phyloP scores from a whole-genome alignment of 1,140 invertebrate species.

The Danaus melanippus region DNA sequence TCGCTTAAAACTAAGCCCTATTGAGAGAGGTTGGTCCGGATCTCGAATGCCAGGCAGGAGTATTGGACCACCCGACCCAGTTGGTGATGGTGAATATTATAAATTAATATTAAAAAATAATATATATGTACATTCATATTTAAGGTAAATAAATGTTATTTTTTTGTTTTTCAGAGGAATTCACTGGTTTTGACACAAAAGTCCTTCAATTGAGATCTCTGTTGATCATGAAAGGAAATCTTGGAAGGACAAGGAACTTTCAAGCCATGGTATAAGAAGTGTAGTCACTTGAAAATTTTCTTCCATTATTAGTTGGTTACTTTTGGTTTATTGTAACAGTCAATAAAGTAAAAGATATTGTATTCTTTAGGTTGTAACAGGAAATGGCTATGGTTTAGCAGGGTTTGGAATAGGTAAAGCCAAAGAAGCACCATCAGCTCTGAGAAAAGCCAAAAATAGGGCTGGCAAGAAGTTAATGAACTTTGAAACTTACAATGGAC shows the following conservation, averaged over 20 bases:
- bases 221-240: constrained; percentile 87
- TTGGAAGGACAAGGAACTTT: constrained; percentile 81
- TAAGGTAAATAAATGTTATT: constrained; percentile 15
- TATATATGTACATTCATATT: neutral
- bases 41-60: constrained; percentile 85
- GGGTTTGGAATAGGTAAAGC: constrained; percentile 86
- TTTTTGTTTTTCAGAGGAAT: constrained; percentile 78
- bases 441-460: constrained; percentile 86
- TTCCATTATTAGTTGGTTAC: neutral
- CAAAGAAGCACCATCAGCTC: constrained; percentile 75
- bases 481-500: constrained; percentile 85
- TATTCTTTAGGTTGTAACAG: constrained; percentile 79
- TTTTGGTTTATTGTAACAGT: neutral
- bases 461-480: constrained; percentile 90
- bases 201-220: constrained; percentile 88
- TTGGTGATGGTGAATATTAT: constrained; percentile 77
- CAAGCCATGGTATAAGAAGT: constrained; percentile 68
- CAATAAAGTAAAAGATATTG: neutral
- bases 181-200: constrained; percentile 90
- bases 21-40: constrained; percentile 93
- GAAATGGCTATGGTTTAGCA: constrained; percentile 90
- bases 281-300: neutral
- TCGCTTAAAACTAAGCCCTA: constrained; percentile 78
- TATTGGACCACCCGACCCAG: constrained; percentile 88
- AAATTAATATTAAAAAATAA: neutral